Evolutionary conservation across 2,113 vertebrate genomes (phyloP).

Genomic region (Tragelaphus strepsiceros): DNA sequence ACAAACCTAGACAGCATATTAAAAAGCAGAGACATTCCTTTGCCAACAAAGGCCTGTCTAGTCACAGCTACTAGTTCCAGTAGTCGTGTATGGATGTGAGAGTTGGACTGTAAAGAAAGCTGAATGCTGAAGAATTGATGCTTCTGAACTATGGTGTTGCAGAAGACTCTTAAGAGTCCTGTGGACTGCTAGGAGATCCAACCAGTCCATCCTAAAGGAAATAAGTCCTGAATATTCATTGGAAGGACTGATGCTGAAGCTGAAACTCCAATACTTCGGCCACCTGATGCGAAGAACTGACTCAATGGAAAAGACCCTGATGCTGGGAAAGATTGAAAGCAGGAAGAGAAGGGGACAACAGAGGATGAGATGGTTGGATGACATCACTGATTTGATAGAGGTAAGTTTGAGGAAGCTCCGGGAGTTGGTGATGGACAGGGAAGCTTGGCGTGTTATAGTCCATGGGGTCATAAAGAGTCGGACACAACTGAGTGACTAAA

Average conservation of each 20-base stretch:
- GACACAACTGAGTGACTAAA: neutral
- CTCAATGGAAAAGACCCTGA: neutral
- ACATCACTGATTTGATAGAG: neutral
- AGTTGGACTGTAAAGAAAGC: neutral
- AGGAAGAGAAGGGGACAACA: neutral
- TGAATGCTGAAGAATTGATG: neutral
- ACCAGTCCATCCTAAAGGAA: neutral
- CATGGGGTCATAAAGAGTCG: neutral
- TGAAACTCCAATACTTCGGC: neutral
- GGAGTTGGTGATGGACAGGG: neutral
- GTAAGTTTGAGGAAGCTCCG: neutral
- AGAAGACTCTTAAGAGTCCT: neutral
- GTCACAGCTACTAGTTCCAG: neutral
- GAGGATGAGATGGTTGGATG: neutral
- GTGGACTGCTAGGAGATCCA: neutral
- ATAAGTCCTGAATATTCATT: neutral
- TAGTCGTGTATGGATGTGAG: neutral
- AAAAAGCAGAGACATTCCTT: neutral
- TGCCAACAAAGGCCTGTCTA: neutral
- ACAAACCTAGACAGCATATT: neutral
- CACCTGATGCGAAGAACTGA: neutral
- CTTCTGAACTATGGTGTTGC: neutral
- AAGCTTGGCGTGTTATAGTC: neutral
- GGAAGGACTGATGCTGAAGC: neutral
- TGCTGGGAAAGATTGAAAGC: neutral